phyloP scores from a whole-genome alignment of 2,888 invertebrate species.

The Lycia hirtaria region DNA sequence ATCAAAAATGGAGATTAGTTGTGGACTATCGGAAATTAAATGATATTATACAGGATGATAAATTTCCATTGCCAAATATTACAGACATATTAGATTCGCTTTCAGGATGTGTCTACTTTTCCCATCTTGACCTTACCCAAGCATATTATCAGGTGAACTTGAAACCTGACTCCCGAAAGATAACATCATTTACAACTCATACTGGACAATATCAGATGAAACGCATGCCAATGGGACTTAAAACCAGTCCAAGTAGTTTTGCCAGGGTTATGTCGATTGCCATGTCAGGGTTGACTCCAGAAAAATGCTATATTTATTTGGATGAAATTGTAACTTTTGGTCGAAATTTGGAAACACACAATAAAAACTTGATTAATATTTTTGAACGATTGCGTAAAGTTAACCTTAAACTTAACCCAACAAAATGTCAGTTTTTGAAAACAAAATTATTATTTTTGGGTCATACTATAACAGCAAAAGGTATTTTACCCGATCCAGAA shows the following conservation, averaged over 20 bases:
- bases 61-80: conserved; percentile 39
- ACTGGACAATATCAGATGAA: conserved; percentile 13
- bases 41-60: conserved; percentile 31
- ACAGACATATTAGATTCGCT: conserved; percentile 38
- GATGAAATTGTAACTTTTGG: conserved; percentile 17
- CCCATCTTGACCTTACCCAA: neutral
- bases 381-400: conserved; percentile 16
- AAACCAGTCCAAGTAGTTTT: conserved; percentile 16
- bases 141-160: neutral
- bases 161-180: neutral
- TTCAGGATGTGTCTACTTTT: conserved; percentile 13
- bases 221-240: conserved; percentile 19
- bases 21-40: conserved; percentile 37
- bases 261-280: conserved; percentile 9
- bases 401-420: conserved; percentile 19
- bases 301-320: conserved; percentile 12
- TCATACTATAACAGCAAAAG: neutral
- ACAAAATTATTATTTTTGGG: conserved; percentile 11
- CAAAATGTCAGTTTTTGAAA: conserved; percentile 9
- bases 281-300: conserved; percentile 15
- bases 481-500: conserved; percentile 1
- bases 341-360: conserved; percentile 1
- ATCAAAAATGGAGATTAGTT: conserved; percentile 42
- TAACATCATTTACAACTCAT: neutral
- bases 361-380: conserved; percentile 24